Percentiles rank a stretch among this genome's conserved stretches.
Evolutionary conservation across 2,888 invertebrate species (phyloP).

Genomic region (Ichneumoninae sp.): DNA sequence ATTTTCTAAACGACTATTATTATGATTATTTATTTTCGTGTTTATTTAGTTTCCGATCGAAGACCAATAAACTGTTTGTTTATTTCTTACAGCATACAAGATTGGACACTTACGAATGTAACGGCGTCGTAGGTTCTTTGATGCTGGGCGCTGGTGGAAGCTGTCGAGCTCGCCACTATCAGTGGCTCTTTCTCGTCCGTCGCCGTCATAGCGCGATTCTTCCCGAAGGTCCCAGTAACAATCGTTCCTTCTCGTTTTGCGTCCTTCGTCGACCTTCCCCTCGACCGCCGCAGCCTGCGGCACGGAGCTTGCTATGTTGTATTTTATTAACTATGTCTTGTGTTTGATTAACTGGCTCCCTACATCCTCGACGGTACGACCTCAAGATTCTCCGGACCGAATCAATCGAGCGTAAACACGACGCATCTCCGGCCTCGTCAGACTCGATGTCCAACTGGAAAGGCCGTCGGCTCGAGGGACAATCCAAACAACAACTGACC

Average conservation of each 20-base stretch:
- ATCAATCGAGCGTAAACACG: neutral
- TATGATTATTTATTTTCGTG: no score
- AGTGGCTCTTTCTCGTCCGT: constrained; percentile 78
- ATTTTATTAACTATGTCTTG: neutral
- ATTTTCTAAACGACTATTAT: neutral
- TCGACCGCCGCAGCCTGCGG: neutral
- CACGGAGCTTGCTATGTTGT: neutral
- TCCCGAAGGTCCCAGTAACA: neutral
- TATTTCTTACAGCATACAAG: neutral
- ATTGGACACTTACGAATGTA: constrained; percentile 72
- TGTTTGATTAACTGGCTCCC: neutral
- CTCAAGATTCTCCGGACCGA: neutral
- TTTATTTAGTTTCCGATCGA: no score
- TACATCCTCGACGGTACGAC: constrained; percentile 11
- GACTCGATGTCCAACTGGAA: neutral
- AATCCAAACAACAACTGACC: neutral
- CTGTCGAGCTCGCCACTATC: constrained; percentile 69
- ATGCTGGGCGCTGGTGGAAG: constrained; percentile 62
- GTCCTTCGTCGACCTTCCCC: neutral
- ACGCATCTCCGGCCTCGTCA: constrained; percentile 2
- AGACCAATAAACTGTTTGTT: neutral
- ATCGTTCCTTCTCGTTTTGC: neutral
- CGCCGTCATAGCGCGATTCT: constrained; percentile 73
- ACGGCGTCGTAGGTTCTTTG: constrained; percentile 75
- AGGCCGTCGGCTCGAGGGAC: neutral